A percentile compares a stretch with the other conserved stretches of the same genome.
phyloP scores from a whole-genome alignment of 2,888 invertebrate genomes.

The Chironomus tentans region DNA sequence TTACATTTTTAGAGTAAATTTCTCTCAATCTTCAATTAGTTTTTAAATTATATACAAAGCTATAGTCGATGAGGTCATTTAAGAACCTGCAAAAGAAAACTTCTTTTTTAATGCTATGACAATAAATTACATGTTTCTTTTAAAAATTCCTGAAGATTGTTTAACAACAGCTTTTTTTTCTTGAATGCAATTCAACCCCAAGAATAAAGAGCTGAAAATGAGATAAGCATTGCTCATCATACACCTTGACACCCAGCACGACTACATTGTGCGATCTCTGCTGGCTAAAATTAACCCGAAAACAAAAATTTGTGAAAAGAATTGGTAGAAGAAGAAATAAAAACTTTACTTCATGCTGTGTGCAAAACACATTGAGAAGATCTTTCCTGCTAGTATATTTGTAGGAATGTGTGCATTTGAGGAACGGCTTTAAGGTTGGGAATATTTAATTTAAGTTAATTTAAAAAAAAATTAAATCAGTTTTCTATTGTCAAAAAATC shows the following conservation, averaged over 20 bases:
- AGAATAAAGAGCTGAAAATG: no score
- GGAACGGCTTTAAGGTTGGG: no score
- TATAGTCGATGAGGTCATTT: not conserved
- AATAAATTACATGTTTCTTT: not conserved
- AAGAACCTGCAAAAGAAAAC: not conserved
- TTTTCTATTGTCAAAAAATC: no score
- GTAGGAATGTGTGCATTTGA: no score
- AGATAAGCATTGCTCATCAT: not conserved
- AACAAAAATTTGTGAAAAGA: not conserved
- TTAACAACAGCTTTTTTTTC: not conserved
- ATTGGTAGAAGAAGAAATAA: not conserved
- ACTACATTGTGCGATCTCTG: not conserved
- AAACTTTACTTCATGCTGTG: conserved; percentile 7
- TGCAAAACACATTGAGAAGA: conserved; percentile 3
- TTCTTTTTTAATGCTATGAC: not conserved
- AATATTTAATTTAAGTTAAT: no score
- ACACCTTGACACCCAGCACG: conserved; percentile 24
- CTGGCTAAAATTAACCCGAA: not conserved
- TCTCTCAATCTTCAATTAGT: not conserved
- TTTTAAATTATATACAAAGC: not conserved
- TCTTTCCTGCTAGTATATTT: not conserved
- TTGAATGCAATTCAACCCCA: not conserved
- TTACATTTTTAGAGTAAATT: not conserved
- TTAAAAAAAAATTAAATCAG: no score
- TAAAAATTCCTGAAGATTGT: conserved; percentile 6